Evolutionary conservation across 2,888 invertebrate genomes (phyloP).

Genomic region (Campopleginae sp.): DNA sequence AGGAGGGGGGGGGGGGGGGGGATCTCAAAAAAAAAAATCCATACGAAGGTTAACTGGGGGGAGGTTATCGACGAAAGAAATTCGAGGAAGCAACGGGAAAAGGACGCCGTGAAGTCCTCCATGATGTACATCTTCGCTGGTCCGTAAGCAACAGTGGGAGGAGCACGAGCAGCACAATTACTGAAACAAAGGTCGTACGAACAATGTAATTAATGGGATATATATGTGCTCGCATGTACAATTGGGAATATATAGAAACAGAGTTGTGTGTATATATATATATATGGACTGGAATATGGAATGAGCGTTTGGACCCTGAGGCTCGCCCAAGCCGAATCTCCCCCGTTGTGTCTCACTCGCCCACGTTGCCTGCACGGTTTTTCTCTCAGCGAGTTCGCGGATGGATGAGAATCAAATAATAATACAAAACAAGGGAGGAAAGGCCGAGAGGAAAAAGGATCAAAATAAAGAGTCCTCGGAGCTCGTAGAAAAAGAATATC

Average conservation of each 20-base stretch:
- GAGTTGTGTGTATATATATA: slow-evolving; percentile 12
- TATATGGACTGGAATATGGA: background rate
- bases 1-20: no score
- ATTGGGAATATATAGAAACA: background rate
- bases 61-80: background rate
- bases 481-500: slow-evolving; percentile 15
- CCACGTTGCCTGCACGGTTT: slow-evolving; percentile 17
- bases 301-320: slow-evolving; percentile 37
- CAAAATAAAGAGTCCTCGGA: slow-evolving; percentile 1
- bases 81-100: background rate
- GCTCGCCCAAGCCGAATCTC: slow-evolving; percentile 17
- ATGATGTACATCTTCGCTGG: slow-evolving; percentile 61
- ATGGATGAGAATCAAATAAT: slow-evolving; percentile 70
- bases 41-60: background rate
- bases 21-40: background rate
- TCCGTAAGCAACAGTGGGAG: slow-evolving; percentile 33
- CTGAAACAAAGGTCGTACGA: slow-evolving; percentile 65
- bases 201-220: slow-evolving; percentile 76
- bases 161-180: slow-evolving; percentile 58
- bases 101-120: slow-evolving; percentile 71
- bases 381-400: slow-evolving; percentile 24
- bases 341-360: slow-evolving; percentile 6
- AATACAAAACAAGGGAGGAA: slow-evolving; percentile 15
- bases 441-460: background rate
- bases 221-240: slow-evolving; percentile 1